Evolutionary conservation across 2,888 invertebrate species (phyloP).

Genomic region (Aleiodes alternator): DNA sequence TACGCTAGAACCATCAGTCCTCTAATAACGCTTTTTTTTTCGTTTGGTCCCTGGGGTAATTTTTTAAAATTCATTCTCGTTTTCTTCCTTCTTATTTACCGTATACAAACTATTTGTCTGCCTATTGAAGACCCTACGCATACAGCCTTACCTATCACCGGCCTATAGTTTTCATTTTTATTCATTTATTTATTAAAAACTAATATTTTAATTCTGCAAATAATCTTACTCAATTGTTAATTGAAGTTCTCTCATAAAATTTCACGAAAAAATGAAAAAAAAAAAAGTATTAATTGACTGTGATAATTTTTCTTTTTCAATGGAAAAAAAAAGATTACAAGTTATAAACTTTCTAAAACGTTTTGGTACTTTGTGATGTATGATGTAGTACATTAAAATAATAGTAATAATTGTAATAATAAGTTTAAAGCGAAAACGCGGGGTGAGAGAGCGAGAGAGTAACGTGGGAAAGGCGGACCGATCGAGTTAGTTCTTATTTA

Average conservation of each 20-base stretch:
- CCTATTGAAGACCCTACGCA: constrained; percentile 51
- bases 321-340: background rate
- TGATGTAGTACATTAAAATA: constrained; percentile 31
- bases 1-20: constrained; percentile 73
- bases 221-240: constrained; percentile 4
- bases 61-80: constrained; percentile 51
- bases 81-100: constrained; percentile 45
- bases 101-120: constrained; percentile 45
- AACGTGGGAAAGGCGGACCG: constrained; percentile 49
- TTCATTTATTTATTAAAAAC: constrained; percentile 22
- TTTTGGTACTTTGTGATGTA: constrained; percentile 22
- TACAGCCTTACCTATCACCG: constrained; percentile 62
- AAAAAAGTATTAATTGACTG: background rate
- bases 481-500: constrained; percentile 51
- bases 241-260: constrained; percentile 54
- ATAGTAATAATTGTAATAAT: constrained; percentile 21
- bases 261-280: background rate
- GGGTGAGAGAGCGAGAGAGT: constrained; percentile 19
- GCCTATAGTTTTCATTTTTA: constrained; percentile 34
- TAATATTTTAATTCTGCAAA: constrained; percentile 1
- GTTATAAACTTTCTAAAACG: background rate
- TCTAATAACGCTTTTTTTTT: constrained; percentile 57
- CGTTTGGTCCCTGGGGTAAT: constrained; percentile 70
- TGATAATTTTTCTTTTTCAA: constrained; percentile 1
- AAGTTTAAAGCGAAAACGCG: constrained; percentile 37